Evolutionary conservation across 1,140 invertebrate species (phyloP).

Genomic region (Neoseiulus cucumeris): DNA sequence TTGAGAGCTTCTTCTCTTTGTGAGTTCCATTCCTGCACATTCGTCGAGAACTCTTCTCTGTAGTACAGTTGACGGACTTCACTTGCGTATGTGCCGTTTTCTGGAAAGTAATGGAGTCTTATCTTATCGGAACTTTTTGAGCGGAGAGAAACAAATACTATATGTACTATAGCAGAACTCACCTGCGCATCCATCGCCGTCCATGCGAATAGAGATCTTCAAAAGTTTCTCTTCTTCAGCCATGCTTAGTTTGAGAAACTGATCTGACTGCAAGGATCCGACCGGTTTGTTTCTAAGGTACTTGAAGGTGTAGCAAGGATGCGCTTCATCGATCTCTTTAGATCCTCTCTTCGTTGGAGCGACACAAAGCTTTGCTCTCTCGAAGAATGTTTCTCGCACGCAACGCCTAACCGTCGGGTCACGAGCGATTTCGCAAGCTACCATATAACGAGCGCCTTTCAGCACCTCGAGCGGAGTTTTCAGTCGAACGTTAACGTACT

Average conservation of each 20-base stretch:
- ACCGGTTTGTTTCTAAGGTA: constrained; percentile 91
- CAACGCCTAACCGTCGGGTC: constrained; percentile 71
- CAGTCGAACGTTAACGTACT: constrained; percentile 41
- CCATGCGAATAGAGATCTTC: constrained; percentile 24
- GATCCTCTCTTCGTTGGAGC: constrained; percentile 70
- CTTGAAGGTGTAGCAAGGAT: constrained; percentile 63
- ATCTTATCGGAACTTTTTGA: no score
- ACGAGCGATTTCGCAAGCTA: constrained; percentile 71
- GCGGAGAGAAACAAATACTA: no score
- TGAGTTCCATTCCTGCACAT: constrained; percentile 89
- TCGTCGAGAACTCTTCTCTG: constrained; percentile 83
- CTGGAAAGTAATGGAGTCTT: no score
- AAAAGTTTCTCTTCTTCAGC: constrained; percentile 20
- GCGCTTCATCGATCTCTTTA: constrained; percentile 82
- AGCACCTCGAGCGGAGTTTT: constrained; percentile 49
- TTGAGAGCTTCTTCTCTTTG: constrained; percentile 67
- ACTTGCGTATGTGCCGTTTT: constrained; percentile 48
- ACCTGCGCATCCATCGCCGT: constrained; percentile 21
- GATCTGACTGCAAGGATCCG: constrained; percentile 62
- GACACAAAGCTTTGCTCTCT: constrained; percentile 61
- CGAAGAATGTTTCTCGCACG: constrained; percentile 70
- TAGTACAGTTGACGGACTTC: constrained; percentile 79
- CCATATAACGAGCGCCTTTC: constrained; percentile 75
- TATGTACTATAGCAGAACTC: no score
- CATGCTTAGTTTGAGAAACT: constrained; percentile 61